These are phyloP conservation scores for Brachionus angularis DNA, from an alignment of 1,140 invertebrate genomes.

Conservation along the genomic window DNA sequence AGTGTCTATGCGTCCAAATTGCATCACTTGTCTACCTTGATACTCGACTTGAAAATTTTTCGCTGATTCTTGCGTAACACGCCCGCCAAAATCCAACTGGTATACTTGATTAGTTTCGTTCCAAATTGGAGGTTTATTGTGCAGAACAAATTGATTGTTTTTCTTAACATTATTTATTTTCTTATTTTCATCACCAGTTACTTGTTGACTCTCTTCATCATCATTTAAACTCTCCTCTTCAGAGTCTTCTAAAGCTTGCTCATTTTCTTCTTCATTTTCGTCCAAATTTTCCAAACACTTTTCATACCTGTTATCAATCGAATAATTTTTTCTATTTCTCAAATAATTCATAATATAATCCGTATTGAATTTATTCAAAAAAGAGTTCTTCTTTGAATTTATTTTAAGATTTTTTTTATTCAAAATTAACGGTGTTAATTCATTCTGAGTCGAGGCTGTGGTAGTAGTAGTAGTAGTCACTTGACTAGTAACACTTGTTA, in stretches of 20 bases:
- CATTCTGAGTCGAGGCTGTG: too few relatives aligned
- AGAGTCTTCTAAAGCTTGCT: not conserved
- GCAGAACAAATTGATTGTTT: conserved; percentile 72
- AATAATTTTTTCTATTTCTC: conserved; percentile 13
- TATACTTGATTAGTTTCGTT: conserved; percentile 98
- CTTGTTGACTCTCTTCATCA: not conserved
- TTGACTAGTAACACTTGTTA: too few relatives aligned
- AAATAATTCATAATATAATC: too few relatives aligned
- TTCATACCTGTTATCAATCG: conserved; percentile 5
- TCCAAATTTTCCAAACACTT: too few relatives aligned
- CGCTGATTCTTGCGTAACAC: conserved; percentile 96
- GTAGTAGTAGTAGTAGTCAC: too few relatives aligned
- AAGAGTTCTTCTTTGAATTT: too few relatives aligned
- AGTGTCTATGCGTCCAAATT: conserved; percentile 95
- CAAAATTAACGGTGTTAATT: too few relatives aligned
- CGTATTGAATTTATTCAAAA: too few relatives aligned
- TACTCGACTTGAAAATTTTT: conserved; percentile 99
- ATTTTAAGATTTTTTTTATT: too few relatives aligned
- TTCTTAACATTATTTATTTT: not conserved
- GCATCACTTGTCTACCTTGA: conserved; percentile 94
- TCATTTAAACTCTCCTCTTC: conserved; percentile 15
- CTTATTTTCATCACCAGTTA: not conserved
- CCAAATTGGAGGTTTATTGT: conserved; percentile 99
- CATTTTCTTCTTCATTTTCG: not conserved
- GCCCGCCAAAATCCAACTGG: conserved; percentile 96